Conservation (phyloP, 2,113 vertebrate genomes). For the Odocoileus virginianus region DNA sequence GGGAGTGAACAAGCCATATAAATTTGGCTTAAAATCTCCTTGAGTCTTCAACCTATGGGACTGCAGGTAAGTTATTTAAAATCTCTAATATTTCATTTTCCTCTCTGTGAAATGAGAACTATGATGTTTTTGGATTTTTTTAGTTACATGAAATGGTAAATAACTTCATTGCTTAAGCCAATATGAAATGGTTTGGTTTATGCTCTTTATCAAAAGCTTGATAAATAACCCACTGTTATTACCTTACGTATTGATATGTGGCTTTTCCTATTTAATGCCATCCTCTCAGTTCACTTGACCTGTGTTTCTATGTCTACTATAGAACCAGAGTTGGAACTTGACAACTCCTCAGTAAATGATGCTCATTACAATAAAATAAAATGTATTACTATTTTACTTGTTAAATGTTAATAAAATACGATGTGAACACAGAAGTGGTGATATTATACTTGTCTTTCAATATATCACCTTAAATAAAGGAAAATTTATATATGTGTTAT, state of each 20-base stretch:
- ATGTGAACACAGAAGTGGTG: neutral
- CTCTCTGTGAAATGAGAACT: neutral
- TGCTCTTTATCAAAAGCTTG: neutral
- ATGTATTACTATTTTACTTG: neutral
- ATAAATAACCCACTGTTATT: neutral
- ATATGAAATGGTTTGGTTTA: neutral
- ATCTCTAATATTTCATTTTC: neutral
- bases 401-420: neutral
- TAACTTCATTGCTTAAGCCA: neutral
- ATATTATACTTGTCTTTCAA: neutral
- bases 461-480: neutral
- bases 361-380: neutral
- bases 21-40: neutral
- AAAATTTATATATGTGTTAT: neutral
- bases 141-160: neutral
- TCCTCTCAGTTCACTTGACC: neutral
- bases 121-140: neutral
- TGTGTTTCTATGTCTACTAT: neutral
- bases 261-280: neutral
- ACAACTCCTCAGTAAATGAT: neutral
- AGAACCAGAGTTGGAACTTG: neutral
- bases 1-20: neutral
- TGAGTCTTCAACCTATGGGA: neutral
- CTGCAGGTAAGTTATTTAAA: neutral
- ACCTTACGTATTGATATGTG: neutral